These are phyloP conservation scores for Hyphantria cunea DNA, from an alignment of 1,140 invertebrate genomes.

Conservation along the genomic window DNA sequence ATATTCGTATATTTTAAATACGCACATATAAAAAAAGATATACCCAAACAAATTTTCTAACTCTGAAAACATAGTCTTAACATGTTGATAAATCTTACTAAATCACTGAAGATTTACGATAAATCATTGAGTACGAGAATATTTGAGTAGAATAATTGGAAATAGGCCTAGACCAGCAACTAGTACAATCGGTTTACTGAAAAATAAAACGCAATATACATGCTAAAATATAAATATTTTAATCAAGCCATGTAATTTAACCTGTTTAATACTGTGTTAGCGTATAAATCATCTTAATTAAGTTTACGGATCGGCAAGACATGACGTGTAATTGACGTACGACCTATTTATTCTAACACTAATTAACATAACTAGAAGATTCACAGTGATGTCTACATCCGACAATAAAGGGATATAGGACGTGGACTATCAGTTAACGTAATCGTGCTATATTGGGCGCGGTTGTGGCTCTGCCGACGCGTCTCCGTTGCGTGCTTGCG, in stretches of 20 bases:
- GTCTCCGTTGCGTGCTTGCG: slow-evolving; percentile 38
- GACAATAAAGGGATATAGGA: neutral
- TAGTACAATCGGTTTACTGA: no score
- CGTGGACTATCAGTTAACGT: neutral
- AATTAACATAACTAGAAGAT: slow-evolving; percentile 11
- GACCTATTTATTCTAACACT: slow-evolving; percentile 13
- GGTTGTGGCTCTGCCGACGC: neutral
- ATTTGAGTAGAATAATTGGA: no score
- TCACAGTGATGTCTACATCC: neutral
- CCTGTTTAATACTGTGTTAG: neutral
- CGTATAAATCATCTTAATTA: neutral
- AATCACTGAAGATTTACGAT: no score
- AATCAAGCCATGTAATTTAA: neutral
- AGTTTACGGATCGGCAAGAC: neutral
- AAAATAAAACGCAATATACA: no score
- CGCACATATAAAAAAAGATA: no score
- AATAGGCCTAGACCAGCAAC: no score
- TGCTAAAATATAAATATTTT: neutral
- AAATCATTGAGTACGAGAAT: no score
- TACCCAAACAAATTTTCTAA: no score
- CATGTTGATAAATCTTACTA: no score
- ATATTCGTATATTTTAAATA: no score
- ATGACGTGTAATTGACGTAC: slow-evolving; percentile 9
- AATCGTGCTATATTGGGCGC: neutral
- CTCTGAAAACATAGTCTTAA: no score